Base-by-base conservation (phyloP, 2,888 invertebrate species). In the Lissonota sp. region DNA sequence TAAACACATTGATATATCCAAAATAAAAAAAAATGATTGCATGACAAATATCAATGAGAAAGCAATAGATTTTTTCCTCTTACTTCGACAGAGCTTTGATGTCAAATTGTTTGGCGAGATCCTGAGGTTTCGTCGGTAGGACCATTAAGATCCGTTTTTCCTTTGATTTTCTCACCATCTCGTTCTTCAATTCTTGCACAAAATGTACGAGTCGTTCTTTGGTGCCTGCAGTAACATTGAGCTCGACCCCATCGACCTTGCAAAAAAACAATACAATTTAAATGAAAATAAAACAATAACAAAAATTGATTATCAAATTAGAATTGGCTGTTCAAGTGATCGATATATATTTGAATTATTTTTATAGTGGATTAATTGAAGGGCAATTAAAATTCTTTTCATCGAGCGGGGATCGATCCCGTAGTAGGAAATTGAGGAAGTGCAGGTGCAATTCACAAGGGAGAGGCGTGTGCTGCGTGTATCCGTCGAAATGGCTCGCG, bases 81-180 rank as follows among this genome's bases (percentile, higher is more conserved):
- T 88, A 93, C 93, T 96, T 96, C 83, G 95, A 93, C 83, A 96
- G 90, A 16, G 93, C 93, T 87, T 96, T 95, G 84, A 96, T 92
- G 89, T 96, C 95, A 89, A 95, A 96, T 86, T 95, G 95, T 92
- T 96, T 96, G 6, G 95, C 96, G 79, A 96, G 90, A 8, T 94
- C 93, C 85, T 96, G 96, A 0, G 95, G 93, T 87, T 94, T 94
- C 0, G 95, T 93, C 0, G 96, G 96, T n/a, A 96, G 92, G 84
- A 94, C 94, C 37, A 95, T 88, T 0, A 94, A 93, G 0, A 95
- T 94, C 10, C 94, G 92, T 72, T 93, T 93, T 3, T 93, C 93
- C 83, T 95, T 91, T 14, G 93, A 93, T 46, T 93, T 88, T 14
- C 93, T 92, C 16, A 93, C 93, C 85, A 91, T 82, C 40, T 89